Conservation (phyloP, 2,113 vertebrate species). For the Antechinus flavipes region DNA sequence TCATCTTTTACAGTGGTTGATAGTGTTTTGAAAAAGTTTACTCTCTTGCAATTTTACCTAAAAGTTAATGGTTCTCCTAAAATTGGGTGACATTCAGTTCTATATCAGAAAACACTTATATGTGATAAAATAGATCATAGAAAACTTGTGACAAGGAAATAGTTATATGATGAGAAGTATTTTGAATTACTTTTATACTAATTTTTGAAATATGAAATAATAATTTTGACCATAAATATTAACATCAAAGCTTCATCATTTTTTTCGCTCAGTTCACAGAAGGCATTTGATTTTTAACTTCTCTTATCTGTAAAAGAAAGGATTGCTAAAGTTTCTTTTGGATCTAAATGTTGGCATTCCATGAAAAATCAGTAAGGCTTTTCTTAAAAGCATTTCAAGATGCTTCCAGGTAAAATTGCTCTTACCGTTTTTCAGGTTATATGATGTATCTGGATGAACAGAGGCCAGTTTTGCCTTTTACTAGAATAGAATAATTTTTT, state of each 20-base stretch:
- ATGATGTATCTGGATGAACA: not conserved
- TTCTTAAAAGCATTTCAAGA: slow-evolving; percentile 6
- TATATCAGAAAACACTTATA: slow-evolving; percentile 39
- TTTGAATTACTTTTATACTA: not conserved
- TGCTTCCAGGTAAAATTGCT: slow-evolving; percentile 34
- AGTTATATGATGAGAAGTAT: slow-evolving; percentile 13
- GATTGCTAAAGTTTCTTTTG: not conserved
- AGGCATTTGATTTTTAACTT: slow-evolving; percentile 24
- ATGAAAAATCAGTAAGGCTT: not conserved
- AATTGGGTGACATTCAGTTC: not conserved
- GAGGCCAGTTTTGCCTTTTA: not conserved
- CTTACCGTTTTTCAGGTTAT: slow-evolving; percentile 36
- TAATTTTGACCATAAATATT: slow-evolving; percentile 33
- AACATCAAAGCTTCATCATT: not conserved
- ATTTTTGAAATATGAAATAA: slow-evolving; percentile 36
- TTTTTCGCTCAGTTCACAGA: not conserved
- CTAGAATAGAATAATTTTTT: not conserved
- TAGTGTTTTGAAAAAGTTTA: slow-evolving; percentile 60
- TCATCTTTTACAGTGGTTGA: slow-evolving; percentile 33
- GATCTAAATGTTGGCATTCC: not conserved
- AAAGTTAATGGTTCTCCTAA: slow-evolving; percentile 51
- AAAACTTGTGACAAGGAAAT: slow-evolving; percentile 28
- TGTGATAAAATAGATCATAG: slow-evolving; percentile 41
- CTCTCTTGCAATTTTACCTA: slow-evolving; percentile 23
- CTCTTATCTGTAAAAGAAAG: slow-evolving; percentile 4